Evolutionary conservation across 2,113 vertebrate species (phyloP).

Genomic region (Macquaria australasica): DNA sequence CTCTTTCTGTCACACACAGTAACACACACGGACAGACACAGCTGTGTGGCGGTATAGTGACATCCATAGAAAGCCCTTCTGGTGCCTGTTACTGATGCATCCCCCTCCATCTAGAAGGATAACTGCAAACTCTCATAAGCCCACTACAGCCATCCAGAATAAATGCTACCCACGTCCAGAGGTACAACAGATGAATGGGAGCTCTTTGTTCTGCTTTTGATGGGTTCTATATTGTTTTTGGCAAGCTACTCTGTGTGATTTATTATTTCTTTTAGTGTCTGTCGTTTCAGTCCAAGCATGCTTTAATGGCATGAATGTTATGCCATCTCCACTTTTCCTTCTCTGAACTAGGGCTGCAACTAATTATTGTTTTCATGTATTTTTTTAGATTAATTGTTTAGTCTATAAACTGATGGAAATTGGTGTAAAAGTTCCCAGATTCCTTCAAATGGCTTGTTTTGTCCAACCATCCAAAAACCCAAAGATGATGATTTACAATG

Average conservation of each 20-base stretch:
- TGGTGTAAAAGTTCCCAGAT: background rate
- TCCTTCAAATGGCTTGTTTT: background rate
- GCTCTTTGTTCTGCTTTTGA: slow-evolving; percentile 41
- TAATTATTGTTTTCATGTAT: background rate
- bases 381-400: background rate
- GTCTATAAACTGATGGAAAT: background rate
- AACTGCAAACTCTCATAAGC: slow-evolving; percentile 33
- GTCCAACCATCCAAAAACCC: background rate
- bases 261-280: background rate
- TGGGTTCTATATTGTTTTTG: slow-evolving; percentile 7
- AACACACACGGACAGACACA: slow-evolving; percentile 27
- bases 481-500: background rate
- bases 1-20: slow-evolving; percentile 1
- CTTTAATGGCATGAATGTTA: background rate
- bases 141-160: slow-evolving; percentile 32
- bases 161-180: slow-evolving; percentile 54
- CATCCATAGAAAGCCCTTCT: slow-evolving; percentile 51
- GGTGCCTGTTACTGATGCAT: slow-evolving; percentile 30
- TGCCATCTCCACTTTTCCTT: background rate
- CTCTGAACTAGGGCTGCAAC: background rate
- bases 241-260: background rate
- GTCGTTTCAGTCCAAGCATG: background rate
- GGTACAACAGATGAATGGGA: slow-evolving; percentile 32
- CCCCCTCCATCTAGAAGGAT: slow-evolving; percentile 11
- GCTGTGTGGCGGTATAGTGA: slow-evolving; percentile 29